Percentiles rank a stretch among this genome's conserved stretches.
These are phyloP conservation scores for Coleophora flavipennella DNA, from an alignment of 2,888 invertebrate genomes.

Conservation along the genomic window DNA sequence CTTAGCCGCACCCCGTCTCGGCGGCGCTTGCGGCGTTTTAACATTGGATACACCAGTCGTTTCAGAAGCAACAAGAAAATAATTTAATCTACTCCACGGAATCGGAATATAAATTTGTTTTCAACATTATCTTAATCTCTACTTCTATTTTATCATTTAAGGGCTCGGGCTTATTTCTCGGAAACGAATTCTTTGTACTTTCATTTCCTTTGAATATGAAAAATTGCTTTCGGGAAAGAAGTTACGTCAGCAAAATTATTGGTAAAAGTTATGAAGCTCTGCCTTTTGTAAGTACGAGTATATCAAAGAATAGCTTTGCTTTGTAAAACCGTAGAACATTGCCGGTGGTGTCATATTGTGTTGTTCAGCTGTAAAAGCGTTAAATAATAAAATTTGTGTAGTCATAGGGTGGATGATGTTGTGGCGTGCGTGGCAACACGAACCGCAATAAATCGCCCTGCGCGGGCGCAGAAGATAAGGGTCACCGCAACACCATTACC, in stretches of 20 bases:
- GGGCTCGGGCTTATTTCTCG: slow-evolving; percentile 32
- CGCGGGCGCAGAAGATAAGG: slow-evolving; percentile 55
- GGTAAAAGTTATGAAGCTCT: slow-evolving; percentile 13
- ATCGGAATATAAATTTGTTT: slow-evolving; percentile 62
- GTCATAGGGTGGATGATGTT: slow-evolving; percentile 22
- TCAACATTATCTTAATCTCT: slow-evolving; percentile 55
- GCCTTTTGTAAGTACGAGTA: slow-evolving; percentile 8
- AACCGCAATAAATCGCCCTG: slow-evolving; percentile 54
- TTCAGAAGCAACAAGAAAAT: slow-evolving; percentile 56
- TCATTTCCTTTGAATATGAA: slow-evolving; percentile 28
- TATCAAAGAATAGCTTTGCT: too few species aligned
- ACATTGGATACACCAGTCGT: slow-evolving; percentile 25
- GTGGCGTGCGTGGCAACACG: slow-evolving; percentile 34
- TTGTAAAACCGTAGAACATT: background rate
- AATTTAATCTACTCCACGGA: slow-evolving; percentile 55
- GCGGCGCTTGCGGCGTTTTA: slow-evolving; percentile 36
- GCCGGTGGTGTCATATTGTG: slow-evolving; percentile 10
- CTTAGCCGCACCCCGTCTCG: slow-evolving; percentile 38
- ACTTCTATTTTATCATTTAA: slow-evolving; percentile 47
- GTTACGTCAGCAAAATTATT: slow-evolving; percentile 30
- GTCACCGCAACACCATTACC: slow-evolving; percentile 51
- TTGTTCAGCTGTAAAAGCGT: slow-evolving; percentile 6
- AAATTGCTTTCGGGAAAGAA: slow-evolving; percentile 26
- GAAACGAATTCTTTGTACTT: slow-evolving; percentile 31
- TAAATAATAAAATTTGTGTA: slow-evolving; percentile 8